Evolutionary conservation across 2,113 vertebrate genomes (phyloP).

Genomic region (Pelobates fuscus): DNA sequence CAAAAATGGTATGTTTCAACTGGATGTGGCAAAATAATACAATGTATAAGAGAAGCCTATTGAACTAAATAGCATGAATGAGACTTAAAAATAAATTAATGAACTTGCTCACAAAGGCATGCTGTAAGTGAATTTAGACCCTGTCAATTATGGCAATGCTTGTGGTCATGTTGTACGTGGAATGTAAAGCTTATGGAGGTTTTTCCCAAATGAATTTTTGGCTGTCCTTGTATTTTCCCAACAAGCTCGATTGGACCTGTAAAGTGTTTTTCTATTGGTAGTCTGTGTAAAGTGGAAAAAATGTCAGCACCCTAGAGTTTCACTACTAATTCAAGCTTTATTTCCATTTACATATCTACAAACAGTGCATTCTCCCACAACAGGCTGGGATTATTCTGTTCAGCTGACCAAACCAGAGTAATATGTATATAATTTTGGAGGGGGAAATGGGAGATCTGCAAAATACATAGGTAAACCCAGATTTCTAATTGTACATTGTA

Average conservation of each 20-base stretch:
- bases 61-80: too few species aligned
- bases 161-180: neutral
- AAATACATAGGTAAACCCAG: too few species aligned
- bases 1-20: too few species aligned
- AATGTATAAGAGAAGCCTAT: too few species aligned
- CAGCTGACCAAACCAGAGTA: neutral
- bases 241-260: neutral
- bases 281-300: neutral
- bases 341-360: neutral
- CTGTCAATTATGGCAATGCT: neutral
- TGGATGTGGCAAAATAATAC: too few species aligned
- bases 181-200: neutral
- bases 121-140: neutral
- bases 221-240: constrained; percentile 2
- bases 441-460: too few species aligned
- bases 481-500: too few species aligned
- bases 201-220: neutral
- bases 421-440: neutral
- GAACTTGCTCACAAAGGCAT: neutral
- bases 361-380: neutral
- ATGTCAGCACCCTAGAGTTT: neutral
- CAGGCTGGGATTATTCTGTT: neutral
- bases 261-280: neutral
- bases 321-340: neutral
- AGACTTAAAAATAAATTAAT: too few species aligned